Conservation (phyloP, 2,113 vertebrate species). For the Eclectus roratus region DNA sequence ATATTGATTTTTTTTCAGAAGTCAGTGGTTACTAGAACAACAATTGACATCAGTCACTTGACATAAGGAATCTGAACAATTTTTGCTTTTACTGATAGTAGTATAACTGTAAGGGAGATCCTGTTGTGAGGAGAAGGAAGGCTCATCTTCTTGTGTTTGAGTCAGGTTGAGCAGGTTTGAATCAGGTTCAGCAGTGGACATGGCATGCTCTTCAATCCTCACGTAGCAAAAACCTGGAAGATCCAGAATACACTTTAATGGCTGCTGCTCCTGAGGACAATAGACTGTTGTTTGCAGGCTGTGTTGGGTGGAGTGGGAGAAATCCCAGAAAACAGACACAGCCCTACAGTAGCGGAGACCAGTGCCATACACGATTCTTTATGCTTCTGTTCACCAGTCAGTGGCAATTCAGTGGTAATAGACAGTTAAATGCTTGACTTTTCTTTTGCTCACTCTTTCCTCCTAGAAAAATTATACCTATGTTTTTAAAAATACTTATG, state of each 20-base stretch:
- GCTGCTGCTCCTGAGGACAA: not conserved
- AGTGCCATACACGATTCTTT: not conserved
- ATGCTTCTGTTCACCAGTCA: not conserved
- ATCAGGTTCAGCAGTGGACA: not conserved
- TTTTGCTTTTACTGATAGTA: not conserved
- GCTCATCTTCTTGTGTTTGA: not conserved
- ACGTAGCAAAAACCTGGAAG: not conserved
- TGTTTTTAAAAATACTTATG: not conserved
- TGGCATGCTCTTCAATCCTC: fast-evolving
- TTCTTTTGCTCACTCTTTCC: not conserved
- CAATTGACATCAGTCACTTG: not conserved
- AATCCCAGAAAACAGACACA: not conserved
- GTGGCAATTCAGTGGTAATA: not conserved
- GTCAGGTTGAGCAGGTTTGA: not conserved
- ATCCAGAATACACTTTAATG: not conserved
- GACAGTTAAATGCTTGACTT: not conserved
- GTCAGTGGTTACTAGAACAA: not conserved
- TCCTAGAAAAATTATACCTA: not conserved
- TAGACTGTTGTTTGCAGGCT: not conserved
- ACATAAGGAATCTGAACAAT: not conserved
- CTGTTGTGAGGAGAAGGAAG: not conserved
- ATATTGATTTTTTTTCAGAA: not conserved
- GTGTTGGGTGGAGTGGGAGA: not conserved
- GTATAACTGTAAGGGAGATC: not conserved
- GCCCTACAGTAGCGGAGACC: not conserved